Conservation (phyloP, 2,797 vertebrate genomes). For the Argentina silus region DNA sequence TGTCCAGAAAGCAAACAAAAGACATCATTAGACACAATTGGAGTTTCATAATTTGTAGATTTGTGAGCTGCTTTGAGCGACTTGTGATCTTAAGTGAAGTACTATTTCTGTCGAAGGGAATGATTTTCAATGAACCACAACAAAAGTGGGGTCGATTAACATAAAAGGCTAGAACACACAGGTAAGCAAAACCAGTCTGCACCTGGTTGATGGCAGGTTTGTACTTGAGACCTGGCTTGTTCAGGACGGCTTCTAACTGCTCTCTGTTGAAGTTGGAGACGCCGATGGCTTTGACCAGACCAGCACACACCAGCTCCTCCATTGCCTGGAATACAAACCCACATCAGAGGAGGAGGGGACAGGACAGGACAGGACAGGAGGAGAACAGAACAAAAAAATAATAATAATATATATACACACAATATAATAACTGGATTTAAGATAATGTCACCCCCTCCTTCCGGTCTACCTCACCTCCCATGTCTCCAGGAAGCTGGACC, state of each 20-base stretch:
- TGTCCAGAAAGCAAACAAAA: background rate
- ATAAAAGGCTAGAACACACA: too few relatives aligned
- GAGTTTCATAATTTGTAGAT: background rate
- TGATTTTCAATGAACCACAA: too few relatives aligned
- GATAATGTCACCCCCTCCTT: background rate
- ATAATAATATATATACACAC: too few relatives aligned
- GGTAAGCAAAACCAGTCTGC: slow-evolving; percentile 4
- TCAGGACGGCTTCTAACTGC: slow-evolving; percentile 88
- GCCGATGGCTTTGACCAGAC: slow-evolving; percentile 90
- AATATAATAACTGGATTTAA: too few relatives aligned
- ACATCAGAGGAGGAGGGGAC: slow-evolving; percentile 13
- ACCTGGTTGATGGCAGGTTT: slow-evolving; percentile 96
- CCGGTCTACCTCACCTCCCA: slow-evolving; percentile 80
- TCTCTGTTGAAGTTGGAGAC: slow-evolving; percentile 93
- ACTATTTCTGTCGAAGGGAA: too few relatives aligned
- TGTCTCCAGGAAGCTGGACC: slow-evolving; percentile 82
- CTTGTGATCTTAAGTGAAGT: too few relatives aligned
- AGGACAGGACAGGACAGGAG: too few relatives aligned
- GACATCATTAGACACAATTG: background rate
- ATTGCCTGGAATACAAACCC: slow-evolving; percentile 77
- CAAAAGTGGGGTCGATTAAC: too few relatives aligned
- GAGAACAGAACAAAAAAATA: too few relatives aligned
- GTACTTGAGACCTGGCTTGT: slow-evolving; percentile 90
- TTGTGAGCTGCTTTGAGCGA: background rate
- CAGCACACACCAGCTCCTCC: slow-evolving; percentile 89